Conservation (phyloP, 2,797 vertebrate genomes). For the Artibeus jamaicensis region DNA sequence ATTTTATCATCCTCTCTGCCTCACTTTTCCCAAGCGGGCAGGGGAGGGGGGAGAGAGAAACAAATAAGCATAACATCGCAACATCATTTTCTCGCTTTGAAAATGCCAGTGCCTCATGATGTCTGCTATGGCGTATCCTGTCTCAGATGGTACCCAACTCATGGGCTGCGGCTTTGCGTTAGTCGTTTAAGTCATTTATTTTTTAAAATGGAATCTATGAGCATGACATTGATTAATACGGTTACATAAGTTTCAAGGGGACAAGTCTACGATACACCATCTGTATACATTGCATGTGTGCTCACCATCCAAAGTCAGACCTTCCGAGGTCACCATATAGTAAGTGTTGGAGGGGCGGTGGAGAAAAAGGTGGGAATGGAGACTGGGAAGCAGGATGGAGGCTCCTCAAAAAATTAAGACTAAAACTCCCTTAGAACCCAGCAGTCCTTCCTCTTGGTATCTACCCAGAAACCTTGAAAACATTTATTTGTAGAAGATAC, state of each 20-base stretch:
- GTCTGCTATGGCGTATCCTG: accelerated
- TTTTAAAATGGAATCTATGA: background rate
- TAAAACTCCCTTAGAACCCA: background rate
- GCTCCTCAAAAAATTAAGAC: background rate
- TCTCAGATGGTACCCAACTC: background rate
- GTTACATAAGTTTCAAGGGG: background rate
- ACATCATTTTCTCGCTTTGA: background rate
- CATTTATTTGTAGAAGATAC: background rate
- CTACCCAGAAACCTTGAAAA: background rate
- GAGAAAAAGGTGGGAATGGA: background rate
- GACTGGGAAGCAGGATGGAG: background rate
- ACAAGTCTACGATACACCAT: background rate
- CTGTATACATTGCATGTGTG: background rate
- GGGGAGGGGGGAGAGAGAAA: too few relatives aligned
- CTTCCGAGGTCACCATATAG: background rate
- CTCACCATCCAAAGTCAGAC: background rate
- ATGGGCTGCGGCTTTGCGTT: accelerated
- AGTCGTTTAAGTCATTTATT: background rate
- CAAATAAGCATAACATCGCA: background rate
- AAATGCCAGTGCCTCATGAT: accelerated
- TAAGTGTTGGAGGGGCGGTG: background rate
- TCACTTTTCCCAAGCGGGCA: background rate
- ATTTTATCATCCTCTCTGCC: background rate
- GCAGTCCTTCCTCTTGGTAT: background rate
- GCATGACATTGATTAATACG: background rate